These are phyloP conservation scores for Clistopyga incitator DNA, from an alignment of 2,888 invertebrate genomes.

Conservation along the genomic window DNA sequence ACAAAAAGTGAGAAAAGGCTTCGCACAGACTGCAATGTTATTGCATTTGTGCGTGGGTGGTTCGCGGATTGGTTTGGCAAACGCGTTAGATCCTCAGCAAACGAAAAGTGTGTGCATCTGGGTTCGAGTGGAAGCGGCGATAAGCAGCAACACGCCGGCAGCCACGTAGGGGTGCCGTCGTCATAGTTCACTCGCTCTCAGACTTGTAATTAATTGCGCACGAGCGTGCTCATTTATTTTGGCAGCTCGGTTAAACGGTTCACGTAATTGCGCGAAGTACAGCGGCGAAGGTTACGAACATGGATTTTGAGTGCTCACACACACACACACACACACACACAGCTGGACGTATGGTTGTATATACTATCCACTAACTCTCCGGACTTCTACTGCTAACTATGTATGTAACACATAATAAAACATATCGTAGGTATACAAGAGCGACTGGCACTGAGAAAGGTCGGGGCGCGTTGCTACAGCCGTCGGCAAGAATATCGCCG, in stretches of 20 bases:
- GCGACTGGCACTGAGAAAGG: slow-evolving; percentile 4
- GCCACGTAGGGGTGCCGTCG: slow-evolving; percentile 4
- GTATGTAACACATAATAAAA: neutral
- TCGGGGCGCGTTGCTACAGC: slow-evolving; percentile 3
- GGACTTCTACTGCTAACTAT: neutral
- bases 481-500: slow-evolving; percentile 23
- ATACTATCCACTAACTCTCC: neutral
- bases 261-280: slow-evolving; percentile 56
- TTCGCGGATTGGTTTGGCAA: neutral
- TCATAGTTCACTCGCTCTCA: neutral
- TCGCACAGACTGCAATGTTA: neutral
- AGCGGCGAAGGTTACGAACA: slow-evolving; percentile 40
- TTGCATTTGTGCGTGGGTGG: neutral
- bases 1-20: neutral
- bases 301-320: slow-evolving; percentile 21
- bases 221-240: slow-evolving; percentile 57
- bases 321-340: neutral
- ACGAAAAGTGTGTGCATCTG: slow-evolving; percentile 23
- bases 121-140: slow-evolving; percentile 3
- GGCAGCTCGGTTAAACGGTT: slow-evolving; percentile 62
- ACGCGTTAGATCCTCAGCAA: slow-evolving; percentile 25
- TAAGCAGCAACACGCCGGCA: neutral
- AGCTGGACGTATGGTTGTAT: neutral
- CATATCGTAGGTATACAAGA: neutral
- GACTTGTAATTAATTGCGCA: slow-evolving; percentile 51